These are phyloP conservation scores for Adela reaumurella DNA, from an alignment of 2,888 invertebrate genomes.

Conservation along the genomic window DNA sequence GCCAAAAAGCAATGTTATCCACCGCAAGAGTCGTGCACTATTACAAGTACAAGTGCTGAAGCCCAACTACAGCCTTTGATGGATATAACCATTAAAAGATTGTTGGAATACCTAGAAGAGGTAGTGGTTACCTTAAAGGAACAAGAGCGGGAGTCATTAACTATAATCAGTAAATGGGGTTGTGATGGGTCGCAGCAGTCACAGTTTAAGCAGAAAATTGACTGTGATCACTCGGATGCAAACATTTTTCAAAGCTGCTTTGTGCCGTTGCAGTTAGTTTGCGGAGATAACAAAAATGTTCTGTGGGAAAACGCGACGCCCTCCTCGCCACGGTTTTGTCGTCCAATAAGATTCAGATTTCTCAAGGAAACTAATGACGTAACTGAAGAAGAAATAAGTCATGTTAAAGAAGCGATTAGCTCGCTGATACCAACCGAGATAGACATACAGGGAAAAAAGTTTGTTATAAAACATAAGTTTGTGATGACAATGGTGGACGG, in stretches of 20 bases:
- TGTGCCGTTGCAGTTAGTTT: slow-evolving; percentile 8
- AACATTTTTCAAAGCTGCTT: slow-evolving; percentile 11
- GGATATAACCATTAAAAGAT: slow-evolving; percentile 3
- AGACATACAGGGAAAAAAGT: background rate
- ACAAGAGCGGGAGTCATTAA: too few species aligned
- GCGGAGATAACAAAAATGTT: slow-evolving; percentile 3
- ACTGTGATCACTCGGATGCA: slow-evolving; percentile 12
- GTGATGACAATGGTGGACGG: slow-evolving; percentile 20
- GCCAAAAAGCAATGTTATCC: slow-evolving; percentile 1
- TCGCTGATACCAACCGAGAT: too few species aligned
- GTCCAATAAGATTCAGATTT: slow-evolving; percentile 5
- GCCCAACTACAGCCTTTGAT: slow-evolving; percentile 2
- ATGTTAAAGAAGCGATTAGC: too few species aligned
- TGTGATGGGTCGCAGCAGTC: slow-evolving; percentile 17
- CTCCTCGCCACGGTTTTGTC: slow-evolving; percentile 13
- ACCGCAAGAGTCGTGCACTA: slow-evolving; percentile 1
- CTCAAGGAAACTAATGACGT: slow-evolving; percentile 7
- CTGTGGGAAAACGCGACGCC: slow-evolving; percentile 14
- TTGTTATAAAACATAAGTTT: slow-evolving; percentile 13
- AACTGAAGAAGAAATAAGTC: slow-evolving; percentile 13
- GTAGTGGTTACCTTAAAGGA: slow-evolving; percentile 7
- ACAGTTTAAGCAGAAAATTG: slow-evolving; percentile 14
- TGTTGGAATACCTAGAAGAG: slow-evolving; percentile 8
- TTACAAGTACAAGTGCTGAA: slow-evolving; percentile 3
- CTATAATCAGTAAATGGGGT: too few species aligned